Percentiles rank a stretch among this genome's conserved stretches.
Evolutionary conservation across 2,797 vertebrate genomes (phyloP).

Genomic region (Euphonia xanthogaster): DNA sequence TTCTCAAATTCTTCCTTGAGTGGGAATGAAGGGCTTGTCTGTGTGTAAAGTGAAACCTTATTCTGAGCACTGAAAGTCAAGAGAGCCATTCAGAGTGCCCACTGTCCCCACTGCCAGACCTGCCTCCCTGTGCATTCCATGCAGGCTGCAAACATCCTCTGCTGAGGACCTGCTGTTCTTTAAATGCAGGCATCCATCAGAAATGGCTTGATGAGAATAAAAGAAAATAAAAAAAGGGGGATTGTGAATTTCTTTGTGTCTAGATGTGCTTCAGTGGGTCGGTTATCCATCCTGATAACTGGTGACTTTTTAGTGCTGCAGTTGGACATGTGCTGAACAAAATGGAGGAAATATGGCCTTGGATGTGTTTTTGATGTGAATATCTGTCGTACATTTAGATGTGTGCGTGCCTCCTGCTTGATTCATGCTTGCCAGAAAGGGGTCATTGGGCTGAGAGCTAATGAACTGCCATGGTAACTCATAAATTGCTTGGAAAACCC

Average conservation of each 20-base stretch:
- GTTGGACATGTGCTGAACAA: not conserved
- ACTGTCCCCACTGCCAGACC: not conserved
- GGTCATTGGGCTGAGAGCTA: not conserved
- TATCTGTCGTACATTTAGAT: not conserved
- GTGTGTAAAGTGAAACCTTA: not conserved
- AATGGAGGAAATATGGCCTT: not conserved
- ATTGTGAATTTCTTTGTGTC: not conserved
- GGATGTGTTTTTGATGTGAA: not conserved
- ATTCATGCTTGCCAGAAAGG: not conserved
- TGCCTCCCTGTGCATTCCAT: not conserved
- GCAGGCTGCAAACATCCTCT: not conserved
- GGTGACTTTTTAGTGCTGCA: not conserved
- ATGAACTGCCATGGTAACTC: conserved; percentile 46
- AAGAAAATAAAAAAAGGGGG: rapidly evolving
- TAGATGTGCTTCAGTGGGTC: not conserved
- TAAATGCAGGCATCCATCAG: not conserved
- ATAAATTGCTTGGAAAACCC: conserved; percentile 48
- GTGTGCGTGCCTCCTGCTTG: not conserved
- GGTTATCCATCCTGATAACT: not conserved
- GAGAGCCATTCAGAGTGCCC: not conserved
- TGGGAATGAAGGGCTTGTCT: not conserved
- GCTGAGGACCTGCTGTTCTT: not conserved
- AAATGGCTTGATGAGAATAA: not conserved
- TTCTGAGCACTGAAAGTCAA: not conserved
- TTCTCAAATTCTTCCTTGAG: not conserved